These are phyloP conservation scores for Conopomorpha cramerella DNA, from an alignment of 1,140 invertebrate species.

Conservation along the genomic window DNA sequence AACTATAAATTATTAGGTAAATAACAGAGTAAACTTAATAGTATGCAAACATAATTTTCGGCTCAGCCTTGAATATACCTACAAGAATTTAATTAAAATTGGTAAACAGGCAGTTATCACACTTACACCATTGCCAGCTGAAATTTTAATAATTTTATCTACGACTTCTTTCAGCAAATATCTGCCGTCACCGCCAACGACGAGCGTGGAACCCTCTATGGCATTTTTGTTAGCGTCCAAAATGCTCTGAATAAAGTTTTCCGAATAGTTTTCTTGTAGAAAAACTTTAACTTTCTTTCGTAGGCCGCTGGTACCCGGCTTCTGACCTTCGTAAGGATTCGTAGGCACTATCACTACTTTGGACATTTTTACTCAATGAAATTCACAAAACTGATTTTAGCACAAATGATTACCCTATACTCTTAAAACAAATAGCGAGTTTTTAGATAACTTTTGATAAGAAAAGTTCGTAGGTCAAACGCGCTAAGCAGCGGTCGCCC, in stretches of 20 bases:
- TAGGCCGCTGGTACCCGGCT: slow-evolving; percentile 97
- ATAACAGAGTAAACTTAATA: too few species aligned
- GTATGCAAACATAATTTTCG: too few species aligned
- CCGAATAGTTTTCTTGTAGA: slow-evolving; percentile 89
- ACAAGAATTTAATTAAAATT: too few species aligned
- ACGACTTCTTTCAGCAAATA: slow-evolving; percentile 82
- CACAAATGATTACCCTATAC: too few species aligned
- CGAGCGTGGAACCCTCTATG: slow-evolving; percentile 74
- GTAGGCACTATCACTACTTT: slow-evolving; percentile 51
- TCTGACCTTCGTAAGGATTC: slow-evolving; percentile 85
- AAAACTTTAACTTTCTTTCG: slow-evolving; percentile 96
- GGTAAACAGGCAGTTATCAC: too few species aligned
- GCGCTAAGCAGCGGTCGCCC: too few species aligned
- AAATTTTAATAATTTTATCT: slow-evolving; percentile 50
- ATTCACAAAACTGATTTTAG: too few species aligned
- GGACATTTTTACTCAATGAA: slow-evolving; percentile 33
- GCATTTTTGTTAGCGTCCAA: slow-evolving; percentile 78
- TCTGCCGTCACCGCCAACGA: slow-evolving; percentile 96
- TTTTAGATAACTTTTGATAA: too few species aligned
- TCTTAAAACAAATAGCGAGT: too few species aligned
- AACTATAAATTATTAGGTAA: too few species aligned
- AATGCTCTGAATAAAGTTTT: slow-evolving; percentile 97
- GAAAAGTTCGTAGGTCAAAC: too few species aligned
- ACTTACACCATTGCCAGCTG: slow-evolving; percentile 41
- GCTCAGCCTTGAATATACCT: too few species aligned